These are phyloP conservation scores for Steinernema khuongi DNA, from an alignment of 1,140 invertebrate species.

Conservation along the genomic window DNA sequence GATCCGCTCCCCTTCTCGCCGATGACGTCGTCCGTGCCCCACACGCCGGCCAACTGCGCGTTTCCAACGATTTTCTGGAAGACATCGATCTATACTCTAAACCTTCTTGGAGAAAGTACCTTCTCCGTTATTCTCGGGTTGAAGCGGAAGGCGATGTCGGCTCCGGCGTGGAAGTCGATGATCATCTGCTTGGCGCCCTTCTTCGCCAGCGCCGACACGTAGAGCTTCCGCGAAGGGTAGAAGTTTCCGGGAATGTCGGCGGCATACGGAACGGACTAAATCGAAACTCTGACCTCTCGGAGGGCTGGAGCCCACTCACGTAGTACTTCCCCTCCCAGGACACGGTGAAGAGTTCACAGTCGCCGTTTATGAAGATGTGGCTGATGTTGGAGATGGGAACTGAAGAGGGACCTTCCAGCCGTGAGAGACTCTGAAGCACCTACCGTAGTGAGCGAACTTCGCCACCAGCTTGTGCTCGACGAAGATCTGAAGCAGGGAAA, in stretches of 20 bases:
- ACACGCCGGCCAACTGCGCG: constrained; percentile 30
- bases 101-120: constrained; percentile 23
- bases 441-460: constrained; percentile 56
- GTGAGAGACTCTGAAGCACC: too few relatives aligned
- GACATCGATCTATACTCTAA: background rate
- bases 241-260: constrained; percentile 59
- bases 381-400: constrained; percentile 48
- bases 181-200: constrained; percentile 49
- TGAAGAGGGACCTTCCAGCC: too few relatives aligned
- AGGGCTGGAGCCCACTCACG: constrained; percentile 26
- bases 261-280: constrained; percentile 49
- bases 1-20: constrained; percentile 30
- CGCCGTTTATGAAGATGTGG: constrained; percentile 56
- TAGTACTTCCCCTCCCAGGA: constrained; percentile 53
- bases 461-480: constrained; percentile 57
- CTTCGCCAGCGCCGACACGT: constrained; percentile 49
- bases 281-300: background rate
- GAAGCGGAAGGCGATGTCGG: constrained; percentile 43
- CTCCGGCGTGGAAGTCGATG: constrained; percentile 44
- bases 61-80: constrained; percentile 53
- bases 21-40: constrained; percentile 38
- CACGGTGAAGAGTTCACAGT: constrained; percentile 50
- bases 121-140: constrained; percentile 42
- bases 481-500: constrained; percentile 43
- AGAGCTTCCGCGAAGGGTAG: constrained; percentile 53